A percentile compares a stretch with the other conserved stretches of the same genome.
Conservation (phyloP, 2,888 invertebrate species). For the Stratiomys singularior region DNA sequence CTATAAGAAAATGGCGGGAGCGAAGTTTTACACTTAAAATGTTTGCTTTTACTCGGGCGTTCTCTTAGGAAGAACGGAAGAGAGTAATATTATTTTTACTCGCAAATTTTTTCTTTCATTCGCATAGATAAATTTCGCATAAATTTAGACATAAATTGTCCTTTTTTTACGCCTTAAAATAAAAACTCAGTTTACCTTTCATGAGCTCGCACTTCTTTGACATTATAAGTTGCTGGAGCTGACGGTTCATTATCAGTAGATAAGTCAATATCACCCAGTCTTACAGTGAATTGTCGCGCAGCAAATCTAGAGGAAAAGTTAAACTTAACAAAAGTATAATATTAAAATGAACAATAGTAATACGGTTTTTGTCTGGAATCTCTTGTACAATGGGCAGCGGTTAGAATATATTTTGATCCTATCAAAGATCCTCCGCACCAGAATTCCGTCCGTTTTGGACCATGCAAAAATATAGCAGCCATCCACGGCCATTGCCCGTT, state of each 20-base stretch:
- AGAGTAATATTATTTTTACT: no score
- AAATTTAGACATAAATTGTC: no score
- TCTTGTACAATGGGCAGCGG: conserved; percentile 93
- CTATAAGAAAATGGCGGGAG: no score
- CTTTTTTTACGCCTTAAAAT: no score
- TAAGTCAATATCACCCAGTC: conserved; percentile 88
- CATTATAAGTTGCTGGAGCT: conserved; percentile 81
- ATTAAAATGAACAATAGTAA: conserved; percentile 60
- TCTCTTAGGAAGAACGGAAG: no score
- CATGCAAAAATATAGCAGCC: conserved; percentile 92
- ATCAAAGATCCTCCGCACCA: conserved; percentile 95
- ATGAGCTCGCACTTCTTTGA: conserved; percentile 83
- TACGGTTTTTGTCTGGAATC: conserved; percentile 90
- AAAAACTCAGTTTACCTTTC: conserved; percentile 64
- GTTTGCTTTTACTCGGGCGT: no score
- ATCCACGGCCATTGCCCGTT: conserved; percentile 97
- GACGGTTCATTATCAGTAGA: conserved; percentile 87
- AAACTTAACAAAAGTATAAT: conserved; percentile 12
- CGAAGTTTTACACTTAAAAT: no score
- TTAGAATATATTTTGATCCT: conserved; percentile 79
- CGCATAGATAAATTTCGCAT: no score
- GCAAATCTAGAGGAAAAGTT: conserved; percentile 74
- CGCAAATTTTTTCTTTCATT: no score
- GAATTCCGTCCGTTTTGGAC: conserved; percentile 84
- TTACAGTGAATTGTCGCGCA: conserved; percentile 87